Conservation (phyloP, 2,888 invertebrate species). For the Lasioglossum lativentre region DNA sequence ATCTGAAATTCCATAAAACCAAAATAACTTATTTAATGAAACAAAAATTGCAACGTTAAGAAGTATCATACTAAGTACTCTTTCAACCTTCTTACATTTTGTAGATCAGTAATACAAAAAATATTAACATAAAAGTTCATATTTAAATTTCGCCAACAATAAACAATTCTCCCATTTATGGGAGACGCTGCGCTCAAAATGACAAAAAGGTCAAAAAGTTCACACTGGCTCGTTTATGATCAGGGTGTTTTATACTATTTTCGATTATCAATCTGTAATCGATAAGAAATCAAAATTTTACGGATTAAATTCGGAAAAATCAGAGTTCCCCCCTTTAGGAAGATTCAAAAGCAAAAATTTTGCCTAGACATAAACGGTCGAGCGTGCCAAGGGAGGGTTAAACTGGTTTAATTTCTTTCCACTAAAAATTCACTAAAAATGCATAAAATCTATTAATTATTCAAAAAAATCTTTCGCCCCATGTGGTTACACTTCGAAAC, state of each 20-base stretch:
- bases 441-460: neutral
- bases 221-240: too few species aligned
- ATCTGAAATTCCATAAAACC: neutral
- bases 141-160: neutral
- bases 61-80: neutral
- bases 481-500: neutral
- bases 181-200: neutral
- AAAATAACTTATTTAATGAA: conserved; percentile 6
- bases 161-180: neutral
- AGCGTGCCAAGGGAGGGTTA: too few species aligned
- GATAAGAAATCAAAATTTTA: too few species aligned
- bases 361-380: too few species aligned
- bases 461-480: neutral
- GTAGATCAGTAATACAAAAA: neutral
- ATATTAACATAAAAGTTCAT: neutral
- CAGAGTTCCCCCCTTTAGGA: too few species aligned
- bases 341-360: neutral
- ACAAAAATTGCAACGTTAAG: neutral
- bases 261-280: too few species aligned
- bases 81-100: neutral
- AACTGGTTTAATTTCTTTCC: too few species aligned
- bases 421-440: too few species aligned
- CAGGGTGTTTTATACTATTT: too few species aligned
- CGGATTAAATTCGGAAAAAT: neutral
- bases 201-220: neutral